phyloP scores from a whole-genome alignment of 2,797 vertebrate genomes.

The Galago senegalensis region DNA sequence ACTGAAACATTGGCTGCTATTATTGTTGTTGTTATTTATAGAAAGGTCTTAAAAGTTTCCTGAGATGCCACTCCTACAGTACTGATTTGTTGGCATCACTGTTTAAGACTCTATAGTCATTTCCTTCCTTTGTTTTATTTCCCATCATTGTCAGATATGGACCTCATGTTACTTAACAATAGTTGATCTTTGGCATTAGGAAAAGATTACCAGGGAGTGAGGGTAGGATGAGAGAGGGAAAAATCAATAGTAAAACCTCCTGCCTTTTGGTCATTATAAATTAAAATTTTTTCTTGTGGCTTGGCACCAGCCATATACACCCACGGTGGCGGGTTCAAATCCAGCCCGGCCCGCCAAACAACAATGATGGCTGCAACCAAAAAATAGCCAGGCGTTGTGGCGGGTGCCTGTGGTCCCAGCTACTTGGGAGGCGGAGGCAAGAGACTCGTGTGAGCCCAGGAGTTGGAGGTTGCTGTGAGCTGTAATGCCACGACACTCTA shows the following conservation, averaged over 20 bases:
- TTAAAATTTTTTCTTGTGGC: constrained; percentile 42
- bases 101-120: background rate
- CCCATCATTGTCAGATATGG: background rate
- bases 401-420: too few species aligned
- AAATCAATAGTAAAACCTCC: constrained; percentile 22
- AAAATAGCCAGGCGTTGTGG: too few species aligned
- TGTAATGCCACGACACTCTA: too few species aligned
- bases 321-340: too few species aligned
- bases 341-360: too few species aligned
- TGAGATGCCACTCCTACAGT: background rate
- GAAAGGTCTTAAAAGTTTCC: constrained; percentile 47
- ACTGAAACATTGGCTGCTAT: constrained; percentile 12
- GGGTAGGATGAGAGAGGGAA: background rate
- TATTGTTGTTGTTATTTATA: constrained; percentile 18
- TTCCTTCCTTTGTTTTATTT: constrained; percentile 62
- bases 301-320: too few species aligned
- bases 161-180: background rate
- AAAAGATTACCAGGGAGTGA: background rate
- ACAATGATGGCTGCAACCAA: too few species aligned
- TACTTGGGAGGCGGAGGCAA: too few species aligned
- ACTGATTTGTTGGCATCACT: background rate
- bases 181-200: constrained; percentile 1
- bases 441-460: too few species aligned
- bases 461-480: too few species aligned
- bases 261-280: background rate